Conservation (phyloP, 2,888 invertebrate species). For the Dryococelus australis region DNA sequence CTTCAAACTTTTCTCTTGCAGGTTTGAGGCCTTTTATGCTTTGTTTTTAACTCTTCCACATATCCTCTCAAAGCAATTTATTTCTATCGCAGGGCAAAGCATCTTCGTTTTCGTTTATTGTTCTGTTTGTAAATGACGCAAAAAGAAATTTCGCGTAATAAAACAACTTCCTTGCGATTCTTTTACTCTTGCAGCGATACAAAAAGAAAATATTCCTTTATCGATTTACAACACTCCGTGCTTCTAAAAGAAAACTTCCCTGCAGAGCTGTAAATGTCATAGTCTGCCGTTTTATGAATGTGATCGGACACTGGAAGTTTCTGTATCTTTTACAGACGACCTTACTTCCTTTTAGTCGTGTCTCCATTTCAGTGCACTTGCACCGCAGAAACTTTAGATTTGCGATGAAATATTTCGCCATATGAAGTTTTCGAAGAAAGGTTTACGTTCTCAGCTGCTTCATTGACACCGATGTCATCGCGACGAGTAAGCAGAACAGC, state of each 20-base stretch:
- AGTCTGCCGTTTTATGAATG: no score
- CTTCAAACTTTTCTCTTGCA: background rate
- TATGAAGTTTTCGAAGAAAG: no score
- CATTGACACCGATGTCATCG: no score
- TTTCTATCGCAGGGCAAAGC: background rate
- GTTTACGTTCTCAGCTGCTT: no score
- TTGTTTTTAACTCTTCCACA: background rate
- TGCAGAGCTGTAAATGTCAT: no score
- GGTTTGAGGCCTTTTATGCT: background rate
- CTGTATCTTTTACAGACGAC: no score
- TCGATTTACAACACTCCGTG: background rate
- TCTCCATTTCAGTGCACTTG: no score
- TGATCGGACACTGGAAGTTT: no score
- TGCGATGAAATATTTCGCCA: no score
- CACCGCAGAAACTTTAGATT: no score
- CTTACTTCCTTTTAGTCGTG: no score
- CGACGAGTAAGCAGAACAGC: no score
- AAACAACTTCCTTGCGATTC: background rate
- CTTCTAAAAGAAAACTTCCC: background rate
- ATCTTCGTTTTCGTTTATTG: background rate
- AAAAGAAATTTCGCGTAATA: background rate
- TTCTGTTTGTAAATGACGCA: background rate
- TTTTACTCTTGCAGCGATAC: background rate
- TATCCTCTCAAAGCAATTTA: background rate
- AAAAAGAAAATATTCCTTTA: background rate